Conservation (phyloP, 2,113 vertebrate species). For the Heptranchias perlo region DNA sequence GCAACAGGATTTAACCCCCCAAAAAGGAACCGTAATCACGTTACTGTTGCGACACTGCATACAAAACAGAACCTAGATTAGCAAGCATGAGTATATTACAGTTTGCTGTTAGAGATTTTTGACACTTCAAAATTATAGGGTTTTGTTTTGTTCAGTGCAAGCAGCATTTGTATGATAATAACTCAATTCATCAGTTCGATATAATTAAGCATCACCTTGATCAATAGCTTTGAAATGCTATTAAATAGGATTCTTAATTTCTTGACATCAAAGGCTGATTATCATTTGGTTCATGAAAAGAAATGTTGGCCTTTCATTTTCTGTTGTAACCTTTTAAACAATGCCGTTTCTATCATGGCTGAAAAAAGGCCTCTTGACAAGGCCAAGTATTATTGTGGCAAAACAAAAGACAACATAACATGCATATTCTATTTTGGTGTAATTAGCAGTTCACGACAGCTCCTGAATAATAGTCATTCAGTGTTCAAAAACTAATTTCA, state of each 20-base stretch:
- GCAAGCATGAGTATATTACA: background rate
- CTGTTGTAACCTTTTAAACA: slow-evolving; percentile 47
- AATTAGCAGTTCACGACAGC: slow-evolving; percentile 52
- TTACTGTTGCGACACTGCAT: background rate
- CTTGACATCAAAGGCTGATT: slow-evolving; percentile 47
- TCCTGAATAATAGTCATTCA: slow-evolving; percentile 44
- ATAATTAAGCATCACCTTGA: slow-evolving; percentile 50
- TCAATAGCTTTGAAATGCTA: slow-evolving; percentile 50
- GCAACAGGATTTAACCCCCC: background rate
- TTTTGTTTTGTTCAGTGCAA: slow-evolving; percentile 14
- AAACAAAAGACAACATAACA: slow-evolving; percentile 46
- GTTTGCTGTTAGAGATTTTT: background rate
- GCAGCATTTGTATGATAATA: slow-evolving; percentile 49
- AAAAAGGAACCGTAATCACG: background rate
- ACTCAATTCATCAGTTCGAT: slow-evolving; percentile 47
- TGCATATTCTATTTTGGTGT: slow-evolving; percentile 42
- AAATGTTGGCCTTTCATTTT: slow-evolving; percentile 41
- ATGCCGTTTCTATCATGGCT: slow-evolving; percentile 45
- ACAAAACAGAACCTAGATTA: background rate
- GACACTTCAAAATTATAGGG: background rate
- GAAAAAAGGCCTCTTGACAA: slow-evolving; percentile 47
- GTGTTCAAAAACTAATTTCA: slow-evolving; percentile 42
- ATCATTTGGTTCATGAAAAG: slow-evolving; percentile 39
- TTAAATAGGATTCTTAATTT: slow-evolving; percentile 47
- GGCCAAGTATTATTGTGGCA: slow-evolving; percentile 46